A percentile compares a stretch with the other conserved stretches of the same genome.
Conservation (phyloP, 2,888 invertebrate species). For the Scaptomyza flava region DNA sequence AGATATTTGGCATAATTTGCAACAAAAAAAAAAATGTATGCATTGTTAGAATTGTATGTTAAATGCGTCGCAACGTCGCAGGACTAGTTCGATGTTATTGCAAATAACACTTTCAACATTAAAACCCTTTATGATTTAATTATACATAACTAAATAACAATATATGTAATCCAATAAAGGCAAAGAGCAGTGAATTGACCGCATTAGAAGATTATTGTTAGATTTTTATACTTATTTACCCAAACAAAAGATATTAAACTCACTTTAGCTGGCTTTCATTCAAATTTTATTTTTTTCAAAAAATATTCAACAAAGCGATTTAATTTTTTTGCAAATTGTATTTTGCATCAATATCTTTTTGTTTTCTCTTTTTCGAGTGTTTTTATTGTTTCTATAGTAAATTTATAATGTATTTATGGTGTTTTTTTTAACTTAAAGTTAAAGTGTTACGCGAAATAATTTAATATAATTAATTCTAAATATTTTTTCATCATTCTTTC, state of each 20-base stretch:
- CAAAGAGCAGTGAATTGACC: slow-evolving; percentile 23
- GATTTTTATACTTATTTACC: neutral
- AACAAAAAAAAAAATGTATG: slow-evolving; percentile 12
- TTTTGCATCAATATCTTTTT: slow-evolving; percentile 18
- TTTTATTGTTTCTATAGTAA: slow-evolving; percentile 21
- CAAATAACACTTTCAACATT: slow-evolving; percentile 52
- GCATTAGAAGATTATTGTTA: neutral
- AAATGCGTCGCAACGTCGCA: slow-evolving; percentile 25
- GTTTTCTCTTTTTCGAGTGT: slow-evolving; percentile 23
- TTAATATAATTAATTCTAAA: slow-evolving; percentile 59
- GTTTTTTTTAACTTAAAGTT: slow-evolving; percentile 34
- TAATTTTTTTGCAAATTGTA: slow-evolving; percentile 38
- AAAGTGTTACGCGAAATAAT: slow-evolving; percentile 51
- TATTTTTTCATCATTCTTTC: slow-evolving; percentile 29
- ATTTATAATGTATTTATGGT: slow-evolving; percentile 31
- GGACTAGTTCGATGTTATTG: slow-evolving; percentile 54
- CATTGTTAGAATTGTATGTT: slow-evolving; percentile 38
- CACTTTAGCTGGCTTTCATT: slow-evolving; percentile 31
- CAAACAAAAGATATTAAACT: no score
- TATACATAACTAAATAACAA: slow-evolving; percentile 42
- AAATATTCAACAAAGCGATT: slow-evolving; percentile 70
- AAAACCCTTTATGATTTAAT: slow-evolving; percentile 30
- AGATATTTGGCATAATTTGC: neutral
- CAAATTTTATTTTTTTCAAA: slow-evolving; percentile 62
- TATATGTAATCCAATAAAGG: slow-evolving; percentile 60